These are phyloP conservation scores for Fissipunctia ypsillon DNA, from an alignment of 2,888 invertebrate genomes.

Conservation along the genomic window DNA sequence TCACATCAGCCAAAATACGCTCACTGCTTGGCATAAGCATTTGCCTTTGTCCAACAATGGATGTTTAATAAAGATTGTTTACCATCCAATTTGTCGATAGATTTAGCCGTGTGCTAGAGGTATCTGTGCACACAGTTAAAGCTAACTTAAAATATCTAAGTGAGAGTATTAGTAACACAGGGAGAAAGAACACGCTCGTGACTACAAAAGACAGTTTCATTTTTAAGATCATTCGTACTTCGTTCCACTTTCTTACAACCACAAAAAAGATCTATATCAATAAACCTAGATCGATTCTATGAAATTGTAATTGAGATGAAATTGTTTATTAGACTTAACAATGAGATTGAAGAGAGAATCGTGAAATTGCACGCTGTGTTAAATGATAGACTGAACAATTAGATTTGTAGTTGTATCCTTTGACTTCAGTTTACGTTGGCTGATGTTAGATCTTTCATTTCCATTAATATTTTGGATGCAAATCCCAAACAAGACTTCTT, in stretches of 20 bases:
- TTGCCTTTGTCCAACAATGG: not conserved
- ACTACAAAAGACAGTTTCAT: conserved; percentile 48
- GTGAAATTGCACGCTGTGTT: conserved; percentile 4
- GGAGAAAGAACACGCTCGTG: conserved; percentile 54
- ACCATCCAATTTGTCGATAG: not conserved
- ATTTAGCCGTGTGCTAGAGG: not conserved
- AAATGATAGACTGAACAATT: not conserved
- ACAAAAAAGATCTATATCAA: conserved; percentile 58
- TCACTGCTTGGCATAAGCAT: not conserved
- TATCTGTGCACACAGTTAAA: conserved; percentile 2
- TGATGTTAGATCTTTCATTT: not conserved
- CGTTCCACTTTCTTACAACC: conserved; percentile 60
- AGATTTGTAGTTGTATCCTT: not conserved
- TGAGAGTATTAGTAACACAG: conserved; percentile 51
- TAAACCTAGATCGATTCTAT: conserved; percentile 49
- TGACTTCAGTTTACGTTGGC: not conserved
- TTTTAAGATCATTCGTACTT: conserved; percentile 56
- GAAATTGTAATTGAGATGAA: conserved; percentile 40
- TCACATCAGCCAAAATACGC: not conserved
- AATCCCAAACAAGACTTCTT: not conserved
- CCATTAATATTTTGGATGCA: not conserved
- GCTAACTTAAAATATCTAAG: conserved; percentile 43
- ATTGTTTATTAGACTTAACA: conserved; percentile 24
- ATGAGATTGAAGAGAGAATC: conserved; percentile 8
- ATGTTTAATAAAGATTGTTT: not conserved